These are phyloP conservation scores for Aegithalos caudatus DNA, from an alignment of 2,113 vertebrate species.

Conservation along the genomic window DNA sequence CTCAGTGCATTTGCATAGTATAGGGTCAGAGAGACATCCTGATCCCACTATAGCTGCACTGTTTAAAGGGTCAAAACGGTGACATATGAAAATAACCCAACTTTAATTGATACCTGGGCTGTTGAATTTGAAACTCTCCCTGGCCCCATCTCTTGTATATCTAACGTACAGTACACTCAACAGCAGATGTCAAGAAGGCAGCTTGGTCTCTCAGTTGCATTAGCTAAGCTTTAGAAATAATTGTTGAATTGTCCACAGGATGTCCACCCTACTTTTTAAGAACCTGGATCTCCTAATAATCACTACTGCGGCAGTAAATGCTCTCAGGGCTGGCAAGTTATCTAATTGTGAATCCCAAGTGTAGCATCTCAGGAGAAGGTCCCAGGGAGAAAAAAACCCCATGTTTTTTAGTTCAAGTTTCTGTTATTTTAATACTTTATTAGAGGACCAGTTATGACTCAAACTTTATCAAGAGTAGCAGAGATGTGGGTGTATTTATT, in stretches of 20 bases:
- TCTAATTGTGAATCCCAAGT: not conserved
- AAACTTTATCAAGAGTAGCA: not conserved
- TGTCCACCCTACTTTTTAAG: not conserved
- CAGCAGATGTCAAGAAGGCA: slow-evolving; percentile 41
- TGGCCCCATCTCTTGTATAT: slow-evolving; percentile 34
- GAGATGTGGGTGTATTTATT: not conserved
- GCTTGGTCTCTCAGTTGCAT: not conserved
- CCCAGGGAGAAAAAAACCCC: not conserved
- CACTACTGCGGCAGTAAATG: not conserved
- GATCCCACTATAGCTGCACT: slow-evolving; percentile 1
- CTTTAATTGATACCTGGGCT: slow-evolving; percentile 59
- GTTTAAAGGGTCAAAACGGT: slow-evolving; percentile 27
- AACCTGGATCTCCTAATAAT: not conserved
- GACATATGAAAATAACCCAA: slow-evolving; percentile 51
- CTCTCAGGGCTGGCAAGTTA: not conserved
- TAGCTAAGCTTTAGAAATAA: slow-evolving; percentile 15
- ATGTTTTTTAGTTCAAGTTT: not conserved
- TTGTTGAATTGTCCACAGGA: slow-evolving; percentile 1
- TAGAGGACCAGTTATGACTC: not conserved
- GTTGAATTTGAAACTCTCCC: slow-evolving; percentile 46
- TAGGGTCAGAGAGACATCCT: slow-evolving; percentile 53
- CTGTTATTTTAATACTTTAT: not conserved
- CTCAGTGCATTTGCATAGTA: slow-evolving; percentile 29
- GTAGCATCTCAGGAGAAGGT: not conserved
- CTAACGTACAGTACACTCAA: slow-evolving; percentile 19